Percentiles rank a stretch among this genome's conserved stretches.
Conservation (phyloP, 2,113 vertebrate species). For the Pterocles gutturalis region DNA sequence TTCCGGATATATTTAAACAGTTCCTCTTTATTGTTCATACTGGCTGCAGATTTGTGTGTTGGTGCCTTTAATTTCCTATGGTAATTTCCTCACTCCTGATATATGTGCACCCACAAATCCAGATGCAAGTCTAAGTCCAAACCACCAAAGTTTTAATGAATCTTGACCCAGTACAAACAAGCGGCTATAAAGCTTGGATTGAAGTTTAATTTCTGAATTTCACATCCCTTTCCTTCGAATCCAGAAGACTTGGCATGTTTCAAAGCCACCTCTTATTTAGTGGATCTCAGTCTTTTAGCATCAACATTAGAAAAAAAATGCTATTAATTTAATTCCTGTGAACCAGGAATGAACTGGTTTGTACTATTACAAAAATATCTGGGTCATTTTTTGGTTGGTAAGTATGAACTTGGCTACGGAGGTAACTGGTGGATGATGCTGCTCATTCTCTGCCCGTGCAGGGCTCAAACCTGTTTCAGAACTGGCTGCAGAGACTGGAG, state of each 20-base stretch:
- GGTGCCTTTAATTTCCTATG: slow-evolving; percentile 57
- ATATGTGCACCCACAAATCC: background rate
- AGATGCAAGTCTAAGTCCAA: slow-evolving; percentile 28
- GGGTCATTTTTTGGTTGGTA: background rate
- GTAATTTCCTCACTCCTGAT: slow-evolving; percentile 39
- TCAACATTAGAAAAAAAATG: background rate
- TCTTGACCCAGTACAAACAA: background rate
- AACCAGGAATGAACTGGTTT: background rate
- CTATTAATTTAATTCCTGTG: background rate
- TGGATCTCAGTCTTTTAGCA: background rate
- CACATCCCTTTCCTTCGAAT: background rate
- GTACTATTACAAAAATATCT: background rate
- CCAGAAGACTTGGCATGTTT: background rate
- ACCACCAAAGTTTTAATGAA: background rate
- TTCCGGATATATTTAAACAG: slow-evolving; percentile 38
- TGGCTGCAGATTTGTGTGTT: slow-evolving; percentile 34
- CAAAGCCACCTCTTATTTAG: background rate
- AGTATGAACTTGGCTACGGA: background rate
- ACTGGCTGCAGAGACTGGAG: background rate
- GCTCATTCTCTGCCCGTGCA: background rate
- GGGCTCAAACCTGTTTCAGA: background rate
- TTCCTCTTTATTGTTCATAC: slow-evolving; percentile 64
- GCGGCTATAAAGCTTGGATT: background rate
- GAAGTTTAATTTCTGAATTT: slow-evolving; percentile 9
- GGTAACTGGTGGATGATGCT: background rate